A percentile compares a stretch with the other conserved stretches of the same genome.
phyloP scores from a whole-genome alignment of 92 coral and sea anemone species.

The Umimayanthus chanpuru region DNA sequence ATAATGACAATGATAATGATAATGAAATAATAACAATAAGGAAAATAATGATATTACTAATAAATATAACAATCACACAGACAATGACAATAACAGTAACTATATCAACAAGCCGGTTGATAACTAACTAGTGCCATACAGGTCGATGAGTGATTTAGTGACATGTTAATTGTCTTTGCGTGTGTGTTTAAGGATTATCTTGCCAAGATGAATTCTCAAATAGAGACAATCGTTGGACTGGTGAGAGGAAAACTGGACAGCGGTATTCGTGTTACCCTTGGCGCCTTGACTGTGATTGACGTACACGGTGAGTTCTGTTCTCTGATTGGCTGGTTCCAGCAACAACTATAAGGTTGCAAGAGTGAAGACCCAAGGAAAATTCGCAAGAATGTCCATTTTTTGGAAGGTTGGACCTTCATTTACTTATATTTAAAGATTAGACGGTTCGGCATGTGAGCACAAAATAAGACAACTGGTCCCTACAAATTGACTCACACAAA shows the following conservation, averaged over 20 bases:
- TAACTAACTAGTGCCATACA: background rate
- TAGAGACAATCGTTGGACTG: conserved; percentile 90
- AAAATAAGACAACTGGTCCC: too few relatives aligned
- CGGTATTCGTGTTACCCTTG: conserved; percentile 92
- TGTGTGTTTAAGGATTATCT: conserved; percentile 66
- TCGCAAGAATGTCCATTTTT: background rate
- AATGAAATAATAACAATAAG: too few relatives aligned
- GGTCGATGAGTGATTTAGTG: background rate
- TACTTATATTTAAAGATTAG: too few relatives aligned
- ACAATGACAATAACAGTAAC: too few relatives aligned
- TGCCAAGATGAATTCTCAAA: conserved; percentile 79
- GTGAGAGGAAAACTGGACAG: conserved; percentile 96
- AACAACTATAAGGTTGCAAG: background rate
- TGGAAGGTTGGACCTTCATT: background rate
- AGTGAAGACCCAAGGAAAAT: background rate
- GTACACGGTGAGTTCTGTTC: conserved; percentile 76
- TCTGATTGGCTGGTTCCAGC: background rate
- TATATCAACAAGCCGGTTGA: too few relatives aligned
- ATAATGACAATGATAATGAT: too few relatives aligned
- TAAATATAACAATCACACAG: too few relatives aligned
- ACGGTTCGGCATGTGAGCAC: too few relatives aligned
- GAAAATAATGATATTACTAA: too few relatives aligned
- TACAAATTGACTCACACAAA: too few relatives aligned
- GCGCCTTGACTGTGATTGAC: conserved; percentile 95
- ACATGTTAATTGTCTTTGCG: background rate